Evolutionary conservation across 1,140 invertebrate genomes (phyloP).

Genomic region (Steinernema feltiae): DNA sequence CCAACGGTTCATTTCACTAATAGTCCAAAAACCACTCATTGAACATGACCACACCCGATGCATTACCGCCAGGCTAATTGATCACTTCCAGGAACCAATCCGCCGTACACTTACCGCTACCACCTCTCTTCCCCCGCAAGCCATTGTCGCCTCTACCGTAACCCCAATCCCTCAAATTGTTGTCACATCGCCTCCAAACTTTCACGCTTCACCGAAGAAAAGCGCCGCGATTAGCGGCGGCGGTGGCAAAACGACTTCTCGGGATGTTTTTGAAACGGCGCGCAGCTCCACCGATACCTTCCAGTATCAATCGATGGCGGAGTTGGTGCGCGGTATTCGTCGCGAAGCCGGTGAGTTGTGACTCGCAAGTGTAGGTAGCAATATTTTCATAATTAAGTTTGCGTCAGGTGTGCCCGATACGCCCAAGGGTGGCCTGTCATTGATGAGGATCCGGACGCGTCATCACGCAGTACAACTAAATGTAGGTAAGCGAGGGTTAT

Average conservation of each 20-base stretch:
- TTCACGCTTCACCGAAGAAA: not conserved
- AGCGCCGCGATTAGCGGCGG: not conserved
- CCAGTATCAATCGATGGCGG: conserved; percentile 2
- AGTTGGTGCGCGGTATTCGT: not conserved
- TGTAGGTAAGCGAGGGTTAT: not conserved
- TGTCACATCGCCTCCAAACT: not conserved
- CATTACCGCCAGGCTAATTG: no score
- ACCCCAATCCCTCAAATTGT: not conserved
- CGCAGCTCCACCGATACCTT: not conserved
- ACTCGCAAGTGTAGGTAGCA: not conserved
- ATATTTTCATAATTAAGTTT: not conserved
- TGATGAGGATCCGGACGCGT: not conserved
- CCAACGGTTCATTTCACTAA: no score
- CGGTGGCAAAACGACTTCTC: not conserved
- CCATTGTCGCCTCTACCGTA: no score
- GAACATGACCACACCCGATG: no score
- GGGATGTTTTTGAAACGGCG: not conserved
- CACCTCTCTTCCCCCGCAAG: not conserved
- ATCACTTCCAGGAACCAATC: not conserved
- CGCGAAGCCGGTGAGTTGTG: not conserved
- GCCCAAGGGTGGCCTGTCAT: not conserved
- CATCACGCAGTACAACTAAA: not conserved
- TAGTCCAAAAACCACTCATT: no score
- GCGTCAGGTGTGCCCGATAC: not conserved
- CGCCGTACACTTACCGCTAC: not conserved